Conservation (phyloP, 1,140 invertebrate genomes). For the Ectropis grisescens region DNA sequence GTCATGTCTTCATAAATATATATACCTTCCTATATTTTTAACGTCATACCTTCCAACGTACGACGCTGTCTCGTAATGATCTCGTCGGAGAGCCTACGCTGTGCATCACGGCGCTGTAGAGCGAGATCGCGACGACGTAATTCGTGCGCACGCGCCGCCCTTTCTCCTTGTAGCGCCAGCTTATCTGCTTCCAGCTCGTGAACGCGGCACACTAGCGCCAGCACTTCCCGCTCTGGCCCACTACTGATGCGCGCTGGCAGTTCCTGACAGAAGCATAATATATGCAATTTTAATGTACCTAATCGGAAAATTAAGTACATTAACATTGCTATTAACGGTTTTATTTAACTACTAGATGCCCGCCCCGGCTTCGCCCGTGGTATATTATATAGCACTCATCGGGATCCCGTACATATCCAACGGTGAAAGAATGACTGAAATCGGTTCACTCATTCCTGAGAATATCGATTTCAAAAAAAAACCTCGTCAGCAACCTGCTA, state of each 20-base stretch:
- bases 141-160: conserved; percentile 87
- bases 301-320: too few species aligned
- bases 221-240: conserved; percentile 88
- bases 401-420: too few species aligned
- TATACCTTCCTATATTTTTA: too few species aligned
- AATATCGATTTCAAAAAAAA: too few species aligned
- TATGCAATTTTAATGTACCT: conserved; percentile 74
- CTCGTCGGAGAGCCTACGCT: conserved; percentile 89
- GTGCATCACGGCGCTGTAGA: conserved; percentile 85
- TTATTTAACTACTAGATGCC: too few species aligned
- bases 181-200: conserved; percentile 95
- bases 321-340: too few species aligned
- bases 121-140: conserved; percentile 86
- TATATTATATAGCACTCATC: too few species aligned
- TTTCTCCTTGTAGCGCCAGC: conserved; percentile 90
- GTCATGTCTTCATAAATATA: too few species aligned
- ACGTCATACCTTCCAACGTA: conserved; percentile 90
- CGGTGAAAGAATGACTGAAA: too few species aligned
- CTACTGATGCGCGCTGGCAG: conserved; percentile 85
- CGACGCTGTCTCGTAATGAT: conserved; percentile 90
- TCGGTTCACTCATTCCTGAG: too few species aligned
- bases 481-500: too few species aligned
- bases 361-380: too few species aligned
- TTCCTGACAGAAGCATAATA: conserved; percentile 71
- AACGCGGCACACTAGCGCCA: conserved; percentile 86